These are phyloP conservation scores for Drosophila gunungcola DNA, from an alignment of 1,140 invertebrate species.

Conservation along the genomic window DNA sequence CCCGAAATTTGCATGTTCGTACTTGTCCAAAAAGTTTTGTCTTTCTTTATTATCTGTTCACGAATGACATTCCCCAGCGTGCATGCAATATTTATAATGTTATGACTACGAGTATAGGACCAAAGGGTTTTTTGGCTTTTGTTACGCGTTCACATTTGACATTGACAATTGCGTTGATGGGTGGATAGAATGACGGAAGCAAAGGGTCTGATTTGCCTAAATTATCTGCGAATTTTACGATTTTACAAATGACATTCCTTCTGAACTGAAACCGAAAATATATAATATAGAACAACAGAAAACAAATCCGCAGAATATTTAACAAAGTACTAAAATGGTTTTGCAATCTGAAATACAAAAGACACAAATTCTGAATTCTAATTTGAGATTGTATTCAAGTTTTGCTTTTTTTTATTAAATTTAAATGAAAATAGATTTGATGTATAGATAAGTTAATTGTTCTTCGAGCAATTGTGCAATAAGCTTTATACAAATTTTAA, in stretches of 20 bases:
- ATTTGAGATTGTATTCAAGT: too few relatives aligned
- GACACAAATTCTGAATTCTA: too few relatives aligned
- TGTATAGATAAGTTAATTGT: too few relatives aligned
- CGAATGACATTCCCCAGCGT: slow-evolving; percentile 28
- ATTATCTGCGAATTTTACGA: not conserved
- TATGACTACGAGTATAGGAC: slow-evolving; percentile 24
- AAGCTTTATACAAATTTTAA: too few relatives aligned
- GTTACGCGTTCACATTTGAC: slow-evolving; percentile 35
- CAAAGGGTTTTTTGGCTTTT: slow-evolving; percentile 10
- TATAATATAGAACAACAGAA: not conserved
- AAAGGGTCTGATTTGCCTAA: slow-evolving; percentile 29
- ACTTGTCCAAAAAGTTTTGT: slow-evolving; percentile 40
- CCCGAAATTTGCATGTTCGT: slow-evolving; percentile 63
- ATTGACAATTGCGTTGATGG: slow-evolving; percentile 6
- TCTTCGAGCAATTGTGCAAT: too few relatives aligned
- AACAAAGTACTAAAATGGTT: too few relatives aligned
- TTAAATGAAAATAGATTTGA: too few relatives aligned
- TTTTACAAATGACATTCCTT: not conserved
- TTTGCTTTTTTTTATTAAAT: too few relatives aligned
- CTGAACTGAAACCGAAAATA: too few relatives aligned
- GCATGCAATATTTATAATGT: slow-evolving; percentile 51
- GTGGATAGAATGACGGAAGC: not conserved
- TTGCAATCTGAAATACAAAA: too few relatives aligned
- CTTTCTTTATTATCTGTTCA: slow-evolving; percentile 55
- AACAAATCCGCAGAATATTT: too few relatives aligned